phyloP scores from a whole-genome alignment of 2,797 vertebrate species.

The Linurgus olivaceus region DNA sequence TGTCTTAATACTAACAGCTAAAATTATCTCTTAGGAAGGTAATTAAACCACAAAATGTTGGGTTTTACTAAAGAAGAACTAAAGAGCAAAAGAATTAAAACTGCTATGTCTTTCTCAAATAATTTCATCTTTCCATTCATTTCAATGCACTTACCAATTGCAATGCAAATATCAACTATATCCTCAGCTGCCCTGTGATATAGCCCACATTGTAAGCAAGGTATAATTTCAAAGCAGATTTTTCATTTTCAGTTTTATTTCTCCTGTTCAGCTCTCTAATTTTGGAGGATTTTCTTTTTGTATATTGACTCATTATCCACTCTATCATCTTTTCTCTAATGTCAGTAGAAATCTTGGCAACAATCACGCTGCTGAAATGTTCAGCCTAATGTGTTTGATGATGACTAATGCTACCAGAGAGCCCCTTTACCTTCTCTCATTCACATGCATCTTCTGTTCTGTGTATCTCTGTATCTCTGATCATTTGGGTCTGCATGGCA shows the following conservation, averaged over 20 bases:
- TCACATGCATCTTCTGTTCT: not conserved
- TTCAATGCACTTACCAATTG: not conserved
- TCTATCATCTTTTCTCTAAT: not conserved
- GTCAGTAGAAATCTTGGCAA: not conserved
- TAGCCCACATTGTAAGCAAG: not conserved
- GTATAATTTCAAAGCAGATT: not conserved
- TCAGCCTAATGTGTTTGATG: not conserved
- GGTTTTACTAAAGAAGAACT: not conserved
- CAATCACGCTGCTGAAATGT: not conserved
- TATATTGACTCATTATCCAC: not conserved
- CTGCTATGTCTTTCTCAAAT: not conserved
- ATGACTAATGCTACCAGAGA: not conserved
- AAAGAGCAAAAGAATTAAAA: not conserved
- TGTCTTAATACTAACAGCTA: not conserved
- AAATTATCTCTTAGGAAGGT: not conserved
- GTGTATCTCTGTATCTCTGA: not conserved
- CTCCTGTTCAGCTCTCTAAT: not conserved
- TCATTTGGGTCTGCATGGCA: not conserved
- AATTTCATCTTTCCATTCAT: not conserved
- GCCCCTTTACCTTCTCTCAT: not conserved
- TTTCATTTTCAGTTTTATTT: not conserved
- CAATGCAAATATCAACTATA: not conserved
- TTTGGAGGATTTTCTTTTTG: not conserved
- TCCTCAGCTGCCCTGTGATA: not conserved
- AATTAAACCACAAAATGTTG: not conserved